Conservation (phyloP, 2,113 vertebrate genomes). For the Ursus arctos region DNA sequence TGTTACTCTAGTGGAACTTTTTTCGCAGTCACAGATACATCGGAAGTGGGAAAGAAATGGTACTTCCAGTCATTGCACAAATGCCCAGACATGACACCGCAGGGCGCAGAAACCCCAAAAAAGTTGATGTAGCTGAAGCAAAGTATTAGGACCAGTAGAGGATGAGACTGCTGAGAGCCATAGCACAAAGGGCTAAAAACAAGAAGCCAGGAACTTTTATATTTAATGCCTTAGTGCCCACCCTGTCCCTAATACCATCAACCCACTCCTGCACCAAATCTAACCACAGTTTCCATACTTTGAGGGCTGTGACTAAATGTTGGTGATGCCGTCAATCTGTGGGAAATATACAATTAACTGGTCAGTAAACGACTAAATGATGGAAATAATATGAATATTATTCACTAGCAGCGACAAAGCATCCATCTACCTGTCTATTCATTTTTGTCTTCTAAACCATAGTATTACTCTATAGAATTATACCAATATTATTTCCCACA, state of each 20-base stretch:
- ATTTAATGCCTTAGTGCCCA: not conserved
- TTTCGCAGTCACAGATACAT: not conserved
- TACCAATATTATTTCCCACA: not conserved
- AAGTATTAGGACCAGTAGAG: not conserved
- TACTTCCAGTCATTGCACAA: not conserved
- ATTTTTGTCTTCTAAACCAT: not conserved
- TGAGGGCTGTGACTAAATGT: not conserved
- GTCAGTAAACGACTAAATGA: not conserved
- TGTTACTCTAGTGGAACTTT: not conserved
- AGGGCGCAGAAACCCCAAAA: not conserved
- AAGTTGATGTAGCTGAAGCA: not conserved
- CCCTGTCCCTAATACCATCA: not conserved
- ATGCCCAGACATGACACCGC: not conserved
- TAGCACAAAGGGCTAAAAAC: not conserved
- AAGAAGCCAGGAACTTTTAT: not conserved
- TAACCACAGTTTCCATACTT: not conserved
- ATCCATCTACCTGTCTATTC: not conserved
- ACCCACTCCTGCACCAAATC: not conserved
- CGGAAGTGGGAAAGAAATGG: not conserved
- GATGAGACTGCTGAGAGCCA: accelerated
- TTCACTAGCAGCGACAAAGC: not conserved
- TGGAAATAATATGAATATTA: not conserved
- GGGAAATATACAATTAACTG: not conserved
- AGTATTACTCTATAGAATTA: not conserved
- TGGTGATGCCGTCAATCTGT: not conserved